Evolutionary conservation across 2,113 vertebrate species (phyloP).

Genomic region (Hystrix brachyura): DNA sequence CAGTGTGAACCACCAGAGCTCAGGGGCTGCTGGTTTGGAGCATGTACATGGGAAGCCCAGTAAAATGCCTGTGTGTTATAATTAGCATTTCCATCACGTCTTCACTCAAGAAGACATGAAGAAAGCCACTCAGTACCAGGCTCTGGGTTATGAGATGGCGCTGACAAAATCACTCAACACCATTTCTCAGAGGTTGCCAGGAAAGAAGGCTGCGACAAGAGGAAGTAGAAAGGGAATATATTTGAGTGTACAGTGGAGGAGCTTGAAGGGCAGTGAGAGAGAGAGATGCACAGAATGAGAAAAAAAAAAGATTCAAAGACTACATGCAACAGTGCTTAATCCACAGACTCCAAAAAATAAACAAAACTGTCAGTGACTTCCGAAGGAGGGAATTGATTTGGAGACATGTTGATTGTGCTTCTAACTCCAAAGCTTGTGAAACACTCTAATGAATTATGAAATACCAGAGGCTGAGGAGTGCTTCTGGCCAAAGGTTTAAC

Average conservation of each 20-base stretch:
- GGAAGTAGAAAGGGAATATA: background rate
- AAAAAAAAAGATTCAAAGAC: background rate
- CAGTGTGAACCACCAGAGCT: background rate
- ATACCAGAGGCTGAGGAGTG: background rate
- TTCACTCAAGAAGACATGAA: slow-evolving; percentile 1
- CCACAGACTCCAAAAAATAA: slow-evolving; percentile 34
- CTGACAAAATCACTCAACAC: slow-evolving; percentile 57
- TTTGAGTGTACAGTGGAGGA: background rate
- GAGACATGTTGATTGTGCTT: slow-evolving; percentile 28
- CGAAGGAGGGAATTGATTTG: background rate
- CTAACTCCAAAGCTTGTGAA: slow-evolving; percentile 19
- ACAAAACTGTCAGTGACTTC: background rate
- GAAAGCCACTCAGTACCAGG: slow-evolving; percentile 12
- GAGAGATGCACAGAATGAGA: background rate
- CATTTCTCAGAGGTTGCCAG: background rate
- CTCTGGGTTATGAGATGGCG: background rate
- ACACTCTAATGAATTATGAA: slow-evolving; percentile 44
- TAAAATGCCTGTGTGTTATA: background rate
- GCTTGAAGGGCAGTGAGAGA: background rate
- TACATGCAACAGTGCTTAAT: background rate
- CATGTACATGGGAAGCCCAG: background rate
- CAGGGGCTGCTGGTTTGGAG: slow-evolving; percentile 30
- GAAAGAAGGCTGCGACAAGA: background rate
- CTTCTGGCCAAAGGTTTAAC: slow-evolving; percentile 20
- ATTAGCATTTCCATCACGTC: background rate